Conservation (phyloP, 1,140 invertebrate species). For the Zaprionus africanus region DNA sequence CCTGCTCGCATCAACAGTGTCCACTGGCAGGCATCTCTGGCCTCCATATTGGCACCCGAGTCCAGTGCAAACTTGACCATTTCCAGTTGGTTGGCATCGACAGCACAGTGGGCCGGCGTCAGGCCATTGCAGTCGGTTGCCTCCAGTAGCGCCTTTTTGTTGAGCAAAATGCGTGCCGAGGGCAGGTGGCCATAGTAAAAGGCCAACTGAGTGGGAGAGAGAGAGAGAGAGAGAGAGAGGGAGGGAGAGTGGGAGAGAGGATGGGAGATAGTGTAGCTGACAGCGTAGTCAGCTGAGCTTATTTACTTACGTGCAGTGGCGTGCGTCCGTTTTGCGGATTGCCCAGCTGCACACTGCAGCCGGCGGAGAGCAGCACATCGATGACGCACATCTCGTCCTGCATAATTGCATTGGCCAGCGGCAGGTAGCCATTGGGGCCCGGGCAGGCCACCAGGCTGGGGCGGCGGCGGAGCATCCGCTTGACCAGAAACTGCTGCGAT, state of each 20-base stretch:
- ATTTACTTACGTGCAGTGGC: conserved; percentile 67
- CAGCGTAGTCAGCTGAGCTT: background rate
- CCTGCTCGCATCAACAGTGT: conserved; percentile 77
- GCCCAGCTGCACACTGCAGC: conserved; percentile 74
- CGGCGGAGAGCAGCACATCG: conserved; percentile 72
- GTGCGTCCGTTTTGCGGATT: conserved; percentile 65
- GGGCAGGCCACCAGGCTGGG: conserved; percentile 75
- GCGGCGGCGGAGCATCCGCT: conserved; percentile 74
- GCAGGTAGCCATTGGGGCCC: conserved; percentile 70
- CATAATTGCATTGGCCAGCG: conserved; percentile 78
- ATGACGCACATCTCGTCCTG: conserved; percentile 75
- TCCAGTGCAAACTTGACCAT: conserved; percentile 79
- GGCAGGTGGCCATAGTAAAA: conserved; percentile 77
- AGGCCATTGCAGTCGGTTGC: conserved; percentile 72
- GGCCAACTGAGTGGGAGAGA: conserved; percentile 53
- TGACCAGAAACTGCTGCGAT: conserved; percentile 80
- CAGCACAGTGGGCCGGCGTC: conserved; percentile 78
- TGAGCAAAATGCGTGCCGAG: conserved; percentile 75
- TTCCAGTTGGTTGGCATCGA: conserved; percentile 77
- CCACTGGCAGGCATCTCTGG: conserved; percentile 72
- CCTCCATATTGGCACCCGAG: conserved; percentile 71
- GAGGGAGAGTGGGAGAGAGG: background rate
- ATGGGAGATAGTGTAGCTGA: background rate
- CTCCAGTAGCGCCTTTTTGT: conserved; percentile 75
- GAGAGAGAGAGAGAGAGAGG: background rate